Conservation (phyloP, 2,888 invertebrate genomes). For the Monochamus alternatus region DNA sequence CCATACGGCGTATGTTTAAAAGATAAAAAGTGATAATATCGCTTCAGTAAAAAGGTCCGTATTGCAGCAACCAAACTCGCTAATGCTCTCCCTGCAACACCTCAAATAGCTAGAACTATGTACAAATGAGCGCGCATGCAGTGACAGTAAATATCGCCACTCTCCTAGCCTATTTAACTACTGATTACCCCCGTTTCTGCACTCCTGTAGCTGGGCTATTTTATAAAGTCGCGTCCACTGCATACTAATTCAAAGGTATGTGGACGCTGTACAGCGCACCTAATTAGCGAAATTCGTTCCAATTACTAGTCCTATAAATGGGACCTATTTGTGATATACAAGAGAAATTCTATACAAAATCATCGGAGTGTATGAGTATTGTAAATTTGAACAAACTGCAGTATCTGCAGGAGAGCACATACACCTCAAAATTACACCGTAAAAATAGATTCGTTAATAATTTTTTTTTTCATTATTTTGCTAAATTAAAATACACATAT, state of each 20-base stretch:
- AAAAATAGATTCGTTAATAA: no score
- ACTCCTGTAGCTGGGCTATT: slow-evolving; percentile 33
- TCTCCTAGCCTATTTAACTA: slow-evolving; percentile 26
- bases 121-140: slow-evolving; percentile 17
- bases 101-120: slow-evolving; percentile 12
- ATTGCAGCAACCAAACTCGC: slow-evolving; percentile 3
- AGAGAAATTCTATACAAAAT: background rate
- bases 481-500: no score
- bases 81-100: slow-evolving; percentile 14
- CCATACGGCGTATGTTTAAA: background rate
- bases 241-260: slow-evolving; percentile 50
- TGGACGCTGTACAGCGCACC: slow-evolving; percentile 44
- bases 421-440: no score
- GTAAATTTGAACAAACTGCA: background rate
- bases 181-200: slow-evolving; percentile 30
- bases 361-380: background rate
- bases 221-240: slow-evolving; percentile 42
- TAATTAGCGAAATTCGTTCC: slow-evolving; percentile 46
- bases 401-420: background rate
- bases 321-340: background rate
- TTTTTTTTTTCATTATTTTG: no score
- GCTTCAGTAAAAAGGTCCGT: slow-evolving; percentile 18
- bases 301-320: slow-evolving; percentile 41
- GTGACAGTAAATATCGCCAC: slow-evolving; percentile 12
- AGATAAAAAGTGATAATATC: background rate